Conservation (phyloP, 2,113 vertebrate species). For the Hypanus sabinus region DNA sequence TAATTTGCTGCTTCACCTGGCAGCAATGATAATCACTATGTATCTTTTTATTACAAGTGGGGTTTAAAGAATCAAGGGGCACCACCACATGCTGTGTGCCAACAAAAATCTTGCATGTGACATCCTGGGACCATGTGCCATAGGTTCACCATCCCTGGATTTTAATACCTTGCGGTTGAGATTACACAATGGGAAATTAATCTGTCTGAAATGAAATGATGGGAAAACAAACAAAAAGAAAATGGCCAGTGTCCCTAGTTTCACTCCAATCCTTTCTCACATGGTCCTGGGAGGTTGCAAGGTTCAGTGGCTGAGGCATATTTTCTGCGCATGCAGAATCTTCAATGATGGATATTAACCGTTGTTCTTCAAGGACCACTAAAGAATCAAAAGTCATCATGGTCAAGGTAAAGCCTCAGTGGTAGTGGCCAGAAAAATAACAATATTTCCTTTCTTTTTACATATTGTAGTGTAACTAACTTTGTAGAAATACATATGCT, state of each 20-base stretch:
- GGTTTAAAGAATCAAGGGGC: too few species aligned
- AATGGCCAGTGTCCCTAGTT: not conserved
- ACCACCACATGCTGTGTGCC: too few species aligned
- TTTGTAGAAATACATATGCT: not conserved
- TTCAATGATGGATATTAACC: not conserved
- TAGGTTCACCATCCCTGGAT: too few species aligned
- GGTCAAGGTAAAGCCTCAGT: not conserved
- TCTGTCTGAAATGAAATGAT: not conserved
- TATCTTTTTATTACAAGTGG: too few species aligned
- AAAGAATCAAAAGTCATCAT: not conserved
- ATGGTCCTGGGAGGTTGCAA: not conserved
- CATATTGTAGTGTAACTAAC: not conserved
- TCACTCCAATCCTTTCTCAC: too few species aligned
- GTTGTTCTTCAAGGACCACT: not conserved
- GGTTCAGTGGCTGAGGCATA: not conserved
- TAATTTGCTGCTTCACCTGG: too few species aligned
- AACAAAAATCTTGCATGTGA: too few species aligned
- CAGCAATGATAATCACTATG: too few species aligned
- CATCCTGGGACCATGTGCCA: too few species aligned
- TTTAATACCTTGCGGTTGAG: not conserved
- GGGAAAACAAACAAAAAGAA: not conserved
- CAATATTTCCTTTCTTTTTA: not conserved
- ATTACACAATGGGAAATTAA: not conserved
- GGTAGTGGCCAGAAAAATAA: not conserved
- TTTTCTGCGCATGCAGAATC: not conserved